Evolutionary conservation across 64 coral and sea anemone genomes (phyloP), one percentile per base, ranked within the genome.

Genomic region (Cladopsammia gracilis): DNA sequence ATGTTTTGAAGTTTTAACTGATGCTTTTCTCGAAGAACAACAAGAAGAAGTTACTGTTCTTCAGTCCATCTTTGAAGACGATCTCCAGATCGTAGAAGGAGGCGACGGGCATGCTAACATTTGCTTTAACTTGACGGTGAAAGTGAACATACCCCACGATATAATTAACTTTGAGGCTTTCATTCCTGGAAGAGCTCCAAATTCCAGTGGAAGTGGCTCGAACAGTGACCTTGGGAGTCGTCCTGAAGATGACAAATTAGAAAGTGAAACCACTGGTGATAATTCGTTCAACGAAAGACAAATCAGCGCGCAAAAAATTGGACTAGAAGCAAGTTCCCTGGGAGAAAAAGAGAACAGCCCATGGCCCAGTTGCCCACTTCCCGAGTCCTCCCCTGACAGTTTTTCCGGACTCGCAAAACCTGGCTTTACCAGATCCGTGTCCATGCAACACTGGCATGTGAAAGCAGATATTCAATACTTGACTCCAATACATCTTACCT

Each of bases 21-120:
- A 82, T 50, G 62, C 42, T 83, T 48, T 48, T 64, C 57, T 90
- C 20, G 48, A 43, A 48, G 96, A 97, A 83, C 96, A 97, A 47
- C 81, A 88, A 64, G 92, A 97, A 73, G 96, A 97, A 82, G 48
- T 97, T 4, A 86, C 75, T 0, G 92, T 90, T 56, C 92, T 97
- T 26, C 79, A 97, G 66, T 94, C 96, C 15, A 97, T 97, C 70
- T 97, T 79, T 71, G 25, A 79, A 24, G 96, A 91, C 2, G 83
- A 91, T 59, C 77, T 97, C 58, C 70, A 86, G 20, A 22, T 91
- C 16, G 52, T 90, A 8, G 77, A 62, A 64, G 75, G 60, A 0
- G 59, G 20, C 1, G 92, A 94, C 76, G 62, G 25, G 8, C 14
- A 86, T 42, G 25, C 48, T 44, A 91, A 65, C 53, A 84, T 94